Conservation (phyloP, 2,113 vertebrate genomes). For the Amphilophus citrinellus region DNA sequence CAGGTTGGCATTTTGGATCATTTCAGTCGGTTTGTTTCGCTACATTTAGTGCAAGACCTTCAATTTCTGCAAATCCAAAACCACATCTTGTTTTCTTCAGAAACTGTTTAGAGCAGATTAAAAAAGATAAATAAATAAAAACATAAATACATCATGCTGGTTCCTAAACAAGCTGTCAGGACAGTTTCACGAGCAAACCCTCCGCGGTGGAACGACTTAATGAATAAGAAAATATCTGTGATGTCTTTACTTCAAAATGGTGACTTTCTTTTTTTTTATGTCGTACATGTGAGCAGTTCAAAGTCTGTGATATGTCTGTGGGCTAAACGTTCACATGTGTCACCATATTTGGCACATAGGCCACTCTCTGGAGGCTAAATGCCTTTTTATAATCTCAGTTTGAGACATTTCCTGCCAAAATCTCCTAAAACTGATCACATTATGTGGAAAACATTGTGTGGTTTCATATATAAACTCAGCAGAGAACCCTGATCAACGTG, state of each 20-base stretch:
- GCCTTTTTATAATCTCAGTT: slow-evolving; percentile 22
- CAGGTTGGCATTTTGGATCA: slow-evolving; percentile 70
- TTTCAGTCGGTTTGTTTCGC: slow-evolving; percentile 55
- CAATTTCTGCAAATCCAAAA: slow-evolving; percentile 56
- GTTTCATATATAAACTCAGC: slow-evolving; percentile 39
- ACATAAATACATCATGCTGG: slow-evolving; percentile 69
- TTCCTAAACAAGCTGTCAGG: slow-evolving; percentile 64
- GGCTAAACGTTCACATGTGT: slow-evolving; percentile 33
- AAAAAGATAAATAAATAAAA: slow-evolving; percentile 76
- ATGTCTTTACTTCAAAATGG: slow-evolving; percentile 34
- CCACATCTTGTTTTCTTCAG: slow-evolving; percentile 19
- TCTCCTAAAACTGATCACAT: slow-evolving; percentile 20
- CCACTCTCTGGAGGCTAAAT: neutral
- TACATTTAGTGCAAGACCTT: slow-evolving; percentile 74
- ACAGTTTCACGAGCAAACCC: slow-evolving; percentile 54
- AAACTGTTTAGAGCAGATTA: slow-evolving; percentile 60
- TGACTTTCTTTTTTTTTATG: slow-evolving; percentile 8
- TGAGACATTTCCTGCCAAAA: slow-evolving; percentile 16
- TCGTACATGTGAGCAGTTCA: slow-evolving; percentile 41
- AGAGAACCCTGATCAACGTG: slow-evolving; percentile 36
- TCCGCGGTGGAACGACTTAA: slow-evolving; percentile 33
- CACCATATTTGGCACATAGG: slow-evolving; percentile 28
- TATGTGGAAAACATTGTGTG: slow-evolving; percentile 28
- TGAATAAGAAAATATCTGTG: slow-evolving; percentile 34
- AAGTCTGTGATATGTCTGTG: slow-evolving; percentile 67